Evolutionary conservation across 2,113 vertebrate genomes (phyloP).

Genomic region (Oreocharis arfaki): DNA sequence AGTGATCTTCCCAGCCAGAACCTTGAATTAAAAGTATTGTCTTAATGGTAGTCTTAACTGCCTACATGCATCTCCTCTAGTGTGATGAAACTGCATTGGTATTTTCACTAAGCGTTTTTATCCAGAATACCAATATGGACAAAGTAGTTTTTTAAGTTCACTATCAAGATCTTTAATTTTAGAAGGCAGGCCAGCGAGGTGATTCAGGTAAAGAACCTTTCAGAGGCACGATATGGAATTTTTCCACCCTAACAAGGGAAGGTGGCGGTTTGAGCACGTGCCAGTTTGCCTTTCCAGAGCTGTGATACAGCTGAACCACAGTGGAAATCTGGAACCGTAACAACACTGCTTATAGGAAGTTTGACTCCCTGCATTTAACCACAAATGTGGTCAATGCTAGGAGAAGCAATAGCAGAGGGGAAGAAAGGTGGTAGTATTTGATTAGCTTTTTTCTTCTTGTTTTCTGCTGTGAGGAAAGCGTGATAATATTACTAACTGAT

Average conservation of each 20-base stretch:
- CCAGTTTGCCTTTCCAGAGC: neutral
- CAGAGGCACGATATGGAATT: neutral
- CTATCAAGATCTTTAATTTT: neutral
- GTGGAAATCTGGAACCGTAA: constrained; percentile 51
- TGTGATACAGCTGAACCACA: constrained; percentile 36
- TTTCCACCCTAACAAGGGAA: neutral
- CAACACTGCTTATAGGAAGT: constrained; percentile 36
- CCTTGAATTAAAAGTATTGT: neutral
- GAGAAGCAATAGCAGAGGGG: neutral
- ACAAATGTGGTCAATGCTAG: constrained; percentile 47
- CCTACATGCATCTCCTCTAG: neutral
- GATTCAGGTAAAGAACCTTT: neutral
- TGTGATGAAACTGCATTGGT: rapidly evolving
- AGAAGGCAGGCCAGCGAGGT: rapidly evolving
- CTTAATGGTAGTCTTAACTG: neutral
- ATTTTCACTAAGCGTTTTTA: neutral
- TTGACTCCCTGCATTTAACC: constrained; percentile 48
- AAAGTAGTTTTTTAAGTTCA: neutral
- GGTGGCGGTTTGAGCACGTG: neutral
- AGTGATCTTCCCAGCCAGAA: neutral
- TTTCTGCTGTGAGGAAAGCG: neutral
- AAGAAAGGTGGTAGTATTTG: constrained; percentile 56
- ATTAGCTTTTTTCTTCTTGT: constrained; percentile 3
- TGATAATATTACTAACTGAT: neutral
- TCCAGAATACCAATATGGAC: neutral